Evolutionary conservation across 2,797 vertebrate genomes (phyloP), one percentile per base, ranked within the genome.

Genomic region (Furcifer pardalis): DNA sequence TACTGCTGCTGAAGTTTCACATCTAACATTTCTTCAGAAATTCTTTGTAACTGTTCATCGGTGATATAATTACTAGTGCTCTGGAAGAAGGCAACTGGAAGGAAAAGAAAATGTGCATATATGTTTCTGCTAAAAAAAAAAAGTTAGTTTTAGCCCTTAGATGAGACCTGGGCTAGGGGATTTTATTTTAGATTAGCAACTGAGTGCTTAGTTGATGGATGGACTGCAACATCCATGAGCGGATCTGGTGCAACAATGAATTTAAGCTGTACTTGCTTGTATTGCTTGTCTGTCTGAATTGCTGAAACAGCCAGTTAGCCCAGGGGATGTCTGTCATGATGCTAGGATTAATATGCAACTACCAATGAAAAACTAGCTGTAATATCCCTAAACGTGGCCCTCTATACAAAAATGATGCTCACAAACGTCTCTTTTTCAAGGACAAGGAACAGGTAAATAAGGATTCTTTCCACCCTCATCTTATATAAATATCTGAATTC

Each of bases 201-300:
- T 71, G 90, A 87, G 84, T 91, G 87, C 88, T 87, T 90, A 86
- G 77, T 84, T 91, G 89, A 92, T 87, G 89, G 84, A 91, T 79
- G 49, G 87, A 62, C 87, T 90, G 83, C 74, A 88, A 90, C 63
- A 40, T 59, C 76, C 66, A 12, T 40, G 73, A 89, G 73, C 30
- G 88, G 84, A 82, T 88, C 85, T 77, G 68, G 74, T 49, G 68
- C 86, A 89, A 90, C 78, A 87, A 85, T 86, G 82, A 76, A 44
- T 77, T 77, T 82, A 52, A 89, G 77, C 82, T 81, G 81, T 84
- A 82, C 73, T 89, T 90, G 71, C 42, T 90, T 88, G 78, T 25
- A 76, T 82, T 85, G 73, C 82, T 78, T 84, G 86, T 77, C 44
- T 84, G 30, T 73, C 59, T 60, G 12, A 46, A 88, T 88, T 87